A percentile compares a stretch with the other conserved stretches of the same genome.
These are phyloP conservation scores for Drosophila ezoana DNA, from an alignment of 2,888 invertebrate genomes.

Conservation along the genomic window DNA sequence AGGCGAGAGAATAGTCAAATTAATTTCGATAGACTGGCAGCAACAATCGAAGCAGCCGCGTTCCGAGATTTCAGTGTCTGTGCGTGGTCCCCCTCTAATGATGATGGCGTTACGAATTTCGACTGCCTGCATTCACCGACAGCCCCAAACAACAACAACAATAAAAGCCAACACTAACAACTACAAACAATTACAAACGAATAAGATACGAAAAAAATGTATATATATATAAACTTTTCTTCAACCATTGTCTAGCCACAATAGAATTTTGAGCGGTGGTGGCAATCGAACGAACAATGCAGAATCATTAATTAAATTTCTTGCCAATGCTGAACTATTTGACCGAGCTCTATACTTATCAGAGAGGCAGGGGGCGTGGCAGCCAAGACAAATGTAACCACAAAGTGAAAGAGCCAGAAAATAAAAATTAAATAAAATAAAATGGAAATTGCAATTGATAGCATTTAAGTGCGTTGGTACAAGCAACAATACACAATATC, in stretches of 20 bases:
- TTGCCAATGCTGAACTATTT: conserved; percentile 60
- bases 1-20: conserved; percentile 73
- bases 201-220: conserved; percentile 24
- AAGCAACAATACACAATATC: conserved; percentile 10
- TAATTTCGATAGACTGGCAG: conserved; percentile 66
- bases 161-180: conserved; percentile 22
- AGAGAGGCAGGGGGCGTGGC: conserved; percentile 2
- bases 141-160: conserved; percentile 25
- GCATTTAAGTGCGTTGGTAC: conserved; percentile 14
- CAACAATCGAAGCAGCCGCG: conserved; percentile 39
- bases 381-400: conserved; percentile 33
- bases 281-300: conserved; percentile 74
- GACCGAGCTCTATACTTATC: conserved; percentile 30
- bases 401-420: conserved; percentile 52
- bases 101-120: conserved; percentile 80
- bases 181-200: conserved; percentile 72
- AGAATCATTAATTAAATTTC: conserved; percentile 80
- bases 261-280: conserved; percentile 67
- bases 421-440: not conserved
- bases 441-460: conserved; percentile 44
- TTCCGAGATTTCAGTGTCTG: conserved; percentile 51
- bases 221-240: conserved; percentile 20
- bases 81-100: conserved; percentile 74
- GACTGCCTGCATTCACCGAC: conserved; percentile 70
- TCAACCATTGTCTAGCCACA: conserved; percentile 63